These are phyloP conservation scores for Caenorhabditis inopinata DNA, from an alignment of 1,140 invertebrate species.

Conservation along the genomic window DNA sequence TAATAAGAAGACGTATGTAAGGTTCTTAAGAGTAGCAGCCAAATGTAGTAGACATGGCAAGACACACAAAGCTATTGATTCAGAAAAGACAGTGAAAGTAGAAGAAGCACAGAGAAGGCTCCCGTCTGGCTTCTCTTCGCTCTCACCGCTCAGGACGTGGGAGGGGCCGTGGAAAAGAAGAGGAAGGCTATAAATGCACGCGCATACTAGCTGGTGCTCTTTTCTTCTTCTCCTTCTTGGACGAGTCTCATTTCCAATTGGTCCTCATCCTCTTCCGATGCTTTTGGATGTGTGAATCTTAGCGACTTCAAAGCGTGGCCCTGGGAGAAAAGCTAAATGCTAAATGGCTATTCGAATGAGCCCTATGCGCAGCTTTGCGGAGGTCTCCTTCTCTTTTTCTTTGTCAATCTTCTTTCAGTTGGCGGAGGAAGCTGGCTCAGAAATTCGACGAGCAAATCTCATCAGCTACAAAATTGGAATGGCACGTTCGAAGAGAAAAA, in stretches of 20 bases:
- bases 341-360: not conserved
- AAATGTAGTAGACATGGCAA: conserved; percentile 22
- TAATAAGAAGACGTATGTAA: conserved; percentile 30
- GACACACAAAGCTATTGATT: conserved; percentile 20
- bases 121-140: conserved; percentile 2
- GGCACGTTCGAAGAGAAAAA: not conserved
- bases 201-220: conserved; percentile 8
- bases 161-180: not conserved
- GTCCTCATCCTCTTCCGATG: conserved; percentile 24
- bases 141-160: not conserved
- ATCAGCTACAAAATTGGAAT: not conserved
- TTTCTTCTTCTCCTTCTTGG: conserved; percentile 1
- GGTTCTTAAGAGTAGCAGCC: not conserved
- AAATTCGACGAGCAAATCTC: not conserved
- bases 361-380: not conserved
- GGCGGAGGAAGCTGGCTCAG: not conserved
- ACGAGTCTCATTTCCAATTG: conserved; percentile 25
- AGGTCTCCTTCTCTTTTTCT: not conserved
- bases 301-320: not conserved
- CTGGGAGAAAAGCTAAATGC: not conserved
- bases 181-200: conserved; percentile 23
- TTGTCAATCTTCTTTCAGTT: not conserved
- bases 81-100: not conserved
- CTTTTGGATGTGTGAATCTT: conserved; percentile 20
- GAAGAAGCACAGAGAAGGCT: conserved; percentile 8